These are phyloP conservation scores for Axis porcinus DNA, from an alignment of 2,113 vertebrate genomes.

Conservation along the genomic window DNA sequence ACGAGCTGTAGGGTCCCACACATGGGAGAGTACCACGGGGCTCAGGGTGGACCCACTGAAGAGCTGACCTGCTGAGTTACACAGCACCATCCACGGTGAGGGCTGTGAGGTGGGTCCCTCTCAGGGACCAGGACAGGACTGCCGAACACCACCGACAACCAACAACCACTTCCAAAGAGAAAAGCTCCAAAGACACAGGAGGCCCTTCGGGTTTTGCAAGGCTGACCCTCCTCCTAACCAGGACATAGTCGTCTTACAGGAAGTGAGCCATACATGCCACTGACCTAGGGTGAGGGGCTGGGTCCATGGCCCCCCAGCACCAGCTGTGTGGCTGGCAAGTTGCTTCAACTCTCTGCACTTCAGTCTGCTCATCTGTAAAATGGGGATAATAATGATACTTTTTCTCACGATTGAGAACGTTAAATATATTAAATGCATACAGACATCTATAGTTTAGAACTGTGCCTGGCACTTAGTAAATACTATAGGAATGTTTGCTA, in stretches of 20 bases:
- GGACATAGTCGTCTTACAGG: background rate
- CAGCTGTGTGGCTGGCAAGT: background rate
- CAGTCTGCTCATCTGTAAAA: background rate
- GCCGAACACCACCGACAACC: background rate
- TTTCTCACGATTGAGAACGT: background rate
- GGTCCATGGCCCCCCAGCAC: background rate
- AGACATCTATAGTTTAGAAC: background rate
- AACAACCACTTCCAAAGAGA: background rate
- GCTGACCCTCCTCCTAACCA: background rate
- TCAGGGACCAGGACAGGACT: background rate
- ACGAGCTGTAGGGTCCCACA: background rate
- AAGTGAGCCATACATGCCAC: background rate
- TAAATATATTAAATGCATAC: background rate
- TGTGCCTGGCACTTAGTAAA: background rate
- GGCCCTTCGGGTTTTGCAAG: background rate
- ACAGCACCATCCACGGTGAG: rapidly evolving
- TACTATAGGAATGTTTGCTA: background rate
- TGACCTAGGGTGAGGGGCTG: background rate
- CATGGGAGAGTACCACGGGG: background rate
- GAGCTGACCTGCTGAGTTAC: background rate
- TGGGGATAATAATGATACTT: background rate
- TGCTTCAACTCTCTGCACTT: background rate
- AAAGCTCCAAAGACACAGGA: background rate
- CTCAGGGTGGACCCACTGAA: background rate
- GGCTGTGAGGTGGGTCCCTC: background rate